Base-by-base conservation (phyloP, 2,888 invertebrate species). In the Drosophila rellima region DNA sequence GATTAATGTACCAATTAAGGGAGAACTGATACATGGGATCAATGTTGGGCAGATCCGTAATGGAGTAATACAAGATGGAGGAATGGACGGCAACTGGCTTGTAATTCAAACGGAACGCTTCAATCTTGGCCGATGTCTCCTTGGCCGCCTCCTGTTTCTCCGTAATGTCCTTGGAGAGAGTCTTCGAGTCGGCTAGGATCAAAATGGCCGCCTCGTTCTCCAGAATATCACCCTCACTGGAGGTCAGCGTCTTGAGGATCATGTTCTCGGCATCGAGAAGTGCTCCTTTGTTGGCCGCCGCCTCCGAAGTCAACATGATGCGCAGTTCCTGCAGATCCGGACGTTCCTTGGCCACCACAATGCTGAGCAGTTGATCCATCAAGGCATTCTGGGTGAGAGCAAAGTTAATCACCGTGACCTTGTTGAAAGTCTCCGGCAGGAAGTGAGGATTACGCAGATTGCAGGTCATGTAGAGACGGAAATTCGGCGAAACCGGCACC, bases 1-100 rank as follows among this genome's bases (percentile, higher is more conserved):
- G 95, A 72, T 95, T 95, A 81, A 97, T 95, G 91, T 97, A 98
- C 98, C 98, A 98, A 88, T 96, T 96, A 17, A 98, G 93, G 0
- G 98, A 98, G 92, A 98, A 98, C 92, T 98, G 98, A 92, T 98
- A 98, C 98, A 98, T 98, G 13, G 97, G 97, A 92, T 98, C 98
- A 26, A 98, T 95, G 84, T 95, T 95, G 42, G 97, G 95, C 90
- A 98, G 94, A 90, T 98, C 97, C 0, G 96, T 95, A 11, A 98
- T 94, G 50, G 97, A 97, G 93, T 98, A 98, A 93, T 97, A 98
- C 45, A 98, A 92, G 71, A 97, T 96, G 76, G 97, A 96, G 0
- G 97, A 97, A 69, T 97, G 95, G 57, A 95, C 95, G 0, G 98
- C 98, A 0, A 98, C 97, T 0, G 97, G 96, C 54, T 96, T 95